Evolutionary conservation across 2,888 invertebrate genomes (phyloP), one percentile per base, ranked within the genome.

Genomic region (Arctia plantaginis): DNA sequence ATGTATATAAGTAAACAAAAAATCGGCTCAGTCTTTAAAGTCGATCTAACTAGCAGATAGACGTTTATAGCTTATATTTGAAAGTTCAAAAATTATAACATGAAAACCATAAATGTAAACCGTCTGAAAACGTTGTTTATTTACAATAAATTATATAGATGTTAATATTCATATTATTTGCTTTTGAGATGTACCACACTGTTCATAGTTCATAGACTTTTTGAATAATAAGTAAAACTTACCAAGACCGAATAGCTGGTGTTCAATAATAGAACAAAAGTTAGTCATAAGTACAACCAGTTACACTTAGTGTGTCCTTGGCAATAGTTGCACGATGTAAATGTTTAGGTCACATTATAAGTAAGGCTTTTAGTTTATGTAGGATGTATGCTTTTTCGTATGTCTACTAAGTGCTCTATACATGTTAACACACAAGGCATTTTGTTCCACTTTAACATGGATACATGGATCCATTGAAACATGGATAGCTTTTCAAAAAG

Each of bases 21-120:
- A 66, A 51, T 71, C n/a, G n/a, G 59, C 74, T 74, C 76, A 55
- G 27, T 71, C 30, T 76, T 74, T 66, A 73, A 74, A 74, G 78
- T 68, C 12, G 66, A 68, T 78, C 59, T n/a, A 44, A 15, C 75
- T 71, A 67, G 39, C 55, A 23, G 71, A 23, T 41, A 18, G 35
- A 68, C 69, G 47, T 62, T 41, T 13, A 66, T 70, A 82, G 71
- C 27, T 65, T 55, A 30, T 13, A 47, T 67, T 64, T 44, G 12
- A 7, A 41, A 15, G 41, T 18, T 7, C 4, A 30, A 30, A 18
- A 41, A 55, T n/a, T n/a, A 47, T 23, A 8, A 51, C 23, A 51
- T 8, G 23, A 51, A 51, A 20, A 20, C 20, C 20, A 47, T 20
- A 51, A 51, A 20, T 23, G 23, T 15, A 44, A 44, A 15, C 13